phyloP scores from a whole-genome alignment of 2,888 invertebrate species.

The Amphimallon solstitiale region DNA sequence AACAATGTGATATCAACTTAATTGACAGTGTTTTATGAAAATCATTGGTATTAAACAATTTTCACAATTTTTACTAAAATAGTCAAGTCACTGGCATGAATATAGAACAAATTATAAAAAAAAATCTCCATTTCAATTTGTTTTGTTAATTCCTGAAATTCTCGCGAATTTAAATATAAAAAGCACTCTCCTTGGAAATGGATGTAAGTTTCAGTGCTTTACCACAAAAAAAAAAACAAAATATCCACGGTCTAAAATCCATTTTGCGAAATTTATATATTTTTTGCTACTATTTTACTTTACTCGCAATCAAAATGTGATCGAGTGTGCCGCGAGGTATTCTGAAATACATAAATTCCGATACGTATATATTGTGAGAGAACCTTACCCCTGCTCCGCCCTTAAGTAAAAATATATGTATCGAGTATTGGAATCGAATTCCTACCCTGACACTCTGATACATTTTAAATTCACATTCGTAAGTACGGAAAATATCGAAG shows the following conservation, averaged over 20 bases:
- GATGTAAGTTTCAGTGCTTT: too few species aligned
- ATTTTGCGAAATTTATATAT: slow-evolving; percentile 41
- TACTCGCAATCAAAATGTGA: slow-evolving; percentile 60
- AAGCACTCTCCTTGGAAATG: too few species aligned
- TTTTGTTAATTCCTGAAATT: too few species aligned
- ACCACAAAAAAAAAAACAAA: slow-evolving; percentile 27
- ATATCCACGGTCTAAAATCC: slow-evolving; percentile 35
- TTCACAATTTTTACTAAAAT: too few species aligned
- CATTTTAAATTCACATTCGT: slow-evolving; percentile 63
- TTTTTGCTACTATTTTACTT: slow-evolving; percentile 48
- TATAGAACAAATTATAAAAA: too few species aligned
- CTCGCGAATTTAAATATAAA: too few species aligned
- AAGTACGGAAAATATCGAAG: slow-evolving; percentile 50
- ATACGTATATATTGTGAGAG: slow-evolving; percentile 52
- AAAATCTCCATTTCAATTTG: too few species aligned
- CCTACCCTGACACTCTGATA: slow-evolving; percentile 60
- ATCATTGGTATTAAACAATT: too few species aligned
- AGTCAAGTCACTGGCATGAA: too few species aligned
- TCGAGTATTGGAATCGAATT: slow-evolving; percentile 63
- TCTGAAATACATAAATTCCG: slow-evolving; percentile 63
- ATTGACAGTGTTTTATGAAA: too few species aligned
- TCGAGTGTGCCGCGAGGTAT: slow-evolving; percentile 61
- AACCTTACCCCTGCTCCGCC: slow-evolving; percentile 56
- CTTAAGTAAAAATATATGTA: slow-evolving; percentile 66
- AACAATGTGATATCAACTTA: too few species aligned